Percentiles rank a stretch among this genome's conserved stretches.
Evolutionary conservation across 1,140 invertebrate genomes (phyloP).

Genomic region (Hycleus phaleratus): DNA sequence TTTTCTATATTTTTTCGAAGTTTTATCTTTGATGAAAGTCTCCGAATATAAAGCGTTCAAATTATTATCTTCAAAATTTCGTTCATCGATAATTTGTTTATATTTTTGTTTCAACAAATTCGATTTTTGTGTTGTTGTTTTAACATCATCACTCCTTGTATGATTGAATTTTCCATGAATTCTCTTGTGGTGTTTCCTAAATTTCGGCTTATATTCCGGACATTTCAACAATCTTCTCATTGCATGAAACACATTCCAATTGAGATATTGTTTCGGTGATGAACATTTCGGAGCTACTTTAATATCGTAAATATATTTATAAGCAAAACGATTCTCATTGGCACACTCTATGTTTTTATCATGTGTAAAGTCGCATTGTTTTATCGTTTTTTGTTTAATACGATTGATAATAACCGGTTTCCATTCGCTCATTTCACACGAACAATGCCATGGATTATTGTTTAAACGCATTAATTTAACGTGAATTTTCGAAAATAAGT

Average conservation of each 20-base stretch:
- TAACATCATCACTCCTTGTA: too few relatives aligned
- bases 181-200: slow-evolving; percentile 23
- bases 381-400: slow-evolving; percentile 41
- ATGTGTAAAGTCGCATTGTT: slow-evolving; percentile 36
- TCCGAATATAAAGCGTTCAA: background rate
- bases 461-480: slow-evolving; percentile 51
- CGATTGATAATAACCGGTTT: slow-evolving; percentile 47
- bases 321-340: slow-evolving; percentile 28
- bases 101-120: too few relatives aligned
- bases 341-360: slow-evolving; percentile 41
- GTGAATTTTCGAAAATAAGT: slow-evolving; percentile 49
- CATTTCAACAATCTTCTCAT: slow-evolving; percentile 40
- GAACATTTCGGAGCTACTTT: slow-evolving; percentile 54
- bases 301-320: slow-evolving; percentile 48
- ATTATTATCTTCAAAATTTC: slow-evolving; percentile 9
- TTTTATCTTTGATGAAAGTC: background rate
- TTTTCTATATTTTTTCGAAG: background rate
- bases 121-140: background rate
- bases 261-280: slow-evolving; percentile 49
- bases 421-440: slow-evolving; percentile 57
- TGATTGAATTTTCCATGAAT: too few relatives aligned
- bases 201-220: slow-evolving; percentile 35
- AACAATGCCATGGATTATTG: slow-evolving; percentile 63
- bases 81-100: too few relatives aligned
- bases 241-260: slow-evolving; percentile 54